Percentiles rank a stretch among this genome's conserved stretches.
These are phyloP conservation scores for Chrysogorgia sp. DNA, from an alignment of 92 coral and sea anemone species.

Conservation along the genomic window DNA sequence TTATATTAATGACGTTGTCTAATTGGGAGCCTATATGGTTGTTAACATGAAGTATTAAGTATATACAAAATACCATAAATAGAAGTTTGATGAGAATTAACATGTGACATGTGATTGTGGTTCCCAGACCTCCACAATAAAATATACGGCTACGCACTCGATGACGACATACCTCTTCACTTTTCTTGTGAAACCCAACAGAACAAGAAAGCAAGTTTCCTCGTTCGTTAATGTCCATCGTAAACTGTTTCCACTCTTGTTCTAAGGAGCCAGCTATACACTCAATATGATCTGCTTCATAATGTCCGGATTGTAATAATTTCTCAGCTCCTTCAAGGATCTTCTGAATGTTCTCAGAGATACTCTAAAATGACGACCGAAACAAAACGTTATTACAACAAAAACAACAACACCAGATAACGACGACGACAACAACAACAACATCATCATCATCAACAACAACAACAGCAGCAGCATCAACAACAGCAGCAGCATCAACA, in stretches of 20 bases:
- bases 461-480: too few relatives aligned
- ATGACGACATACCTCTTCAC: constrained; percentile 86
- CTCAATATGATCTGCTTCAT: constrained; percentile 96
- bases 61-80: too few relatives aligned
- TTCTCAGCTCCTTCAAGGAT: constrained; percentile 97
- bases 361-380: constrained; percentile 65
- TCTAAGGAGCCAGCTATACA: constrained; percentile 86
- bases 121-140: background rate
- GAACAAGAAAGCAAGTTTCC: constrained; percentile 87
- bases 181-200: constrained; percentile 91
- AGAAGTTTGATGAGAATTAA: background rate
- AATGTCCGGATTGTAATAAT: constrained; percentile 94
- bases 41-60: too few relatives aligned
- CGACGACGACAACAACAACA: background rate
- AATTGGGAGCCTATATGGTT: too few relatives aligned
- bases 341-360: constrained; percentile 85
- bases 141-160: too few relatives aligned
- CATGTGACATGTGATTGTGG: background rate
- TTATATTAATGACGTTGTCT: too few relatives aligned
- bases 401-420: background rate
- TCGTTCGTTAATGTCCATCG: constrained; percentile 92
- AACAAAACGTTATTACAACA: background rate
- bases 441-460: too few relatives aligned
- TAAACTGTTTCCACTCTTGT: constrained; percentile 98
- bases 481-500: too few relatives aligned